Percentiles rank a stretch among this genome's conserved stretches.
Evolutionary conservation across 2,888 invertebrate genomes (phyloP).

Genomic region (Sminthurides aquaticus): DNA sequence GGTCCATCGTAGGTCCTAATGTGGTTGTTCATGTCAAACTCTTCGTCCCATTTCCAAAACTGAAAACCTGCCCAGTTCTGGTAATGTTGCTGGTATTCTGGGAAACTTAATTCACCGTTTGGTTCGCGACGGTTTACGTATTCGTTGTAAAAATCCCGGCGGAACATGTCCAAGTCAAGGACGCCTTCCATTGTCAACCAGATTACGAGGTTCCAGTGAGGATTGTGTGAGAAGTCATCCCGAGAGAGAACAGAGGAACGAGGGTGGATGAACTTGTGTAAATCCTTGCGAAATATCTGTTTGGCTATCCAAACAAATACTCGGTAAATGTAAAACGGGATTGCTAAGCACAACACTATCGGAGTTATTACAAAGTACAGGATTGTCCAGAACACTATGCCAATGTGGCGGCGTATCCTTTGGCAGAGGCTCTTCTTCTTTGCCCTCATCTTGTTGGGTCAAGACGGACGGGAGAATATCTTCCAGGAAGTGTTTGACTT

Average conservation of each 20-base stretch:
- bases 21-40: slow-evolving; percentile 25
- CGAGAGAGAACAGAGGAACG: slow-evolving; percentile 25
- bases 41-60: slow-evolving; percentile 29
- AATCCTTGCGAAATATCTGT: slow-evolving; percentile 23
- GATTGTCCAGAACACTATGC: slow-evolving; percentile 13
- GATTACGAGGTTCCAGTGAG: slow-evolving; percentile 26
- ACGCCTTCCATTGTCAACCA: slow-evolving; percentile 28
- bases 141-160: slow-evolving; percentile 19
- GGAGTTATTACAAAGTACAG: slow-evolving; percentile 22
- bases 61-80: slow-evolving; percentile 27
- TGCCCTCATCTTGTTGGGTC: not conserved
- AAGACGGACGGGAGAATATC: not conserved
- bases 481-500: too few relatives aligned
- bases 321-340: slow-evolving; percentile 27
- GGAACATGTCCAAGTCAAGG: slow-evolving; percentile 22
- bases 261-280: slow-evolving; percentile 22
- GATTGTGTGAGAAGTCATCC: slow-evolving; percentile 20
- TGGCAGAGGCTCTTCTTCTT: not conserved
- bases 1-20: slow-evolving; percentile 25
- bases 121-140: slow-evolving; percentile 9
- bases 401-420: not conserved
- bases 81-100: slow-evolving; percentile 31
- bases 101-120: slow-evolving; percentile 17
- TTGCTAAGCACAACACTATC: slow-evolving; percentile 2
- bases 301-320: slow-evolving; percentile 12